Percentiles rank a stretch among this genome's conserved stretches.
Evolutionary conservation across 2,797 vertebrate genomes (phyloP).

Genomic region (Poliocrania exsul): DNA sequence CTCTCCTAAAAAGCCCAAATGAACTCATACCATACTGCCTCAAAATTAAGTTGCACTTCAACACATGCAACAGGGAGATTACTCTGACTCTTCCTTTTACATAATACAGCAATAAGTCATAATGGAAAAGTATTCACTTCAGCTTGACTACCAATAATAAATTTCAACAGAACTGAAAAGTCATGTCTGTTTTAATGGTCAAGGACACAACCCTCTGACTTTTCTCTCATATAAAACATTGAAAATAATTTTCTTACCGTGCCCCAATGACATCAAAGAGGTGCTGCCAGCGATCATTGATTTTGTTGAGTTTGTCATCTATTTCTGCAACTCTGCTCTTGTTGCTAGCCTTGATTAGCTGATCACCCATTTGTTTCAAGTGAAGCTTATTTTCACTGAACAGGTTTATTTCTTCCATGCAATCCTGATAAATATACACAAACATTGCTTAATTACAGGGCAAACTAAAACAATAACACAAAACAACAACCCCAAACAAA

Average conservation of each 20-base stretch:
- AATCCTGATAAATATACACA: constrained; percentile 83
- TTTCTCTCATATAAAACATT: not conserved
- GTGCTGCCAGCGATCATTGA: constrained; percentile 93
- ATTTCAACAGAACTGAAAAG: not conserved
- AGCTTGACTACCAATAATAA: not conserved
- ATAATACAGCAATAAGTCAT: not conserved
- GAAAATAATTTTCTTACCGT: constrained; percentile 81
- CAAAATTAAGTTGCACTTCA: not conserved
- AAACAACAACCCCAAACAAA: not conserved
- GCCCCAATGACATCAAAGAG: constrained; percentile 91
- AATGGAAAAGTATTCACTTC: not conserved
- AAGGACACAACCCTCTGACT: not conserved
- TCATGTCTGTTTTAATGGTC: not conserved
- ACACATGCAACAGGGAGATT: not conserved
- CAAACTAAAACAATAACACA: not conserved
- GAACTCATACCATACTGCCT: not conserved
- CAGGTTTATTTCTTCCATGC: constrained; percentile 94
- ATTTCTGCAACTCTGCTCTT: constrained; percentile 85
- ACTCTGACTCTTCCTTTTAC: not conserved
- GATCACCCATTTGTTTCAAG: constrained; percentile 90
- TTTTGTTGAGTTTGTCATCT: constrained; percentile 88
- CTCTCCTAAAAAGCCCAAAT: not conserved
- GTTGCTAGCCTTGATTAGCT: constrained; percentile 89
- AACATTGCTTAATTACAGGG: not conserved
- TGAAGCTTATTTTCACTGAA: constrained; percentile 92